Percentiles rank a stretch among this genome's conserved stretches.
These are phyloP conservation scores for Perizoma flavofasciatum DNA, from an alignment of 2,888 invertebrate genomes.

Conservation along the genomic window DNA sequence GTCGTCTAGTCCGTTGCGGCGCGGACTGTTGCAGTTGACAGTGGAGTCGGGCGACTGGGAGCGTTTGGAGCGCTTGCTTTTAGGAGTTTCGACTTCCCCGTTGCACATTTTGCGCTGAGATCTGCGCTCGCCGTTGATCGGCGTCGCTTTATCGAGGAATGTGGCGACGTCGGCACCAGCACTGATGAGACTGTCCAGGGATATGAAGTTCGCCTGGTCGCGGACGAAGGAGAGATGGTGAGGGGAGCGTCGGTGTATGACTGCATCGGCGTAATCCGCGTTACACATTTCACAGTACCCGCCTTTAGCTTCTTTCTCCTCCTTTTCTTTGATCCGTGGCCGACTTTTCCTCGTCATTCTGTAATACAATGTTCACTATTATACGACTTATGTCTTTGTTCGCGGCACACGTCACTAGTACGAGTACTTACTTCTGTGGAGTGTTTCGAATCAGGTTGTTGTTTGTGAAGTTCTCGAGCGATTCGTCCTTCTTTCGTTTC, in stretches of 20 bases:
- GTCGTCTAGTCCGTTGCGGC: constrained; percentile 64
- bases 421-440: constrained; percentile 58
- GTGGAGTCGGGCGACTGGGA: constrained; percentile 65
- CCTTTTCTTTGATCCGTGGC: constrained; percentile 72
- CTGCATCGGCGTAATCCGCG: constrained; percentile 87
- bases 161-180: constrained; percentile 86
- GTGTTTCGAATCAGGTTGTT: constrained; percentile 47
- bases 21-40: constrained; percentile 59
- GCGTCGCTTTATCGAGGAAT: constrained; percentile 85
- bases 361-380: constrained; percentile 43
- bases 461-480: constrained; percentile 52
- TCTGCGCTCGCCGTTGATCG: constrained; percentile 67
- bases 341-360: constrained; percentile 84
- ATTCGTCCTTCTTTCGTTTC: constrained; percentile 61
- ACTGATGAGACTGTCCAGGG: constrained; percentile 88
- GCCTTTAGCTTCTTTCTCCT: constrained; percentile 72
- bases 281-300: constrained; percentile 94
- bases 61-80: constrained; percentile 56
- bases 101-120: constrained; percentile 71
- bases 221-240: constrained; percentile 89
- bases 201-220: constrained; percentile 89
- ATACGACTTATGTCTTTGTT: constrained; percentile 30
- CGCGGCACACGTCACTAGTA: constrained; percentile 1
- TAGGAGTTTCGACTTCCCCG: constrained; percentile 58
- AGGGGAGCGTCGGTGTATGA: constrained; percentile 88